Evolutionary conservation across 2,888 invertebrate species (phyloP), one percentile per base, ranked within the genome.

Genomic region (Heliconius erato): DNA sequence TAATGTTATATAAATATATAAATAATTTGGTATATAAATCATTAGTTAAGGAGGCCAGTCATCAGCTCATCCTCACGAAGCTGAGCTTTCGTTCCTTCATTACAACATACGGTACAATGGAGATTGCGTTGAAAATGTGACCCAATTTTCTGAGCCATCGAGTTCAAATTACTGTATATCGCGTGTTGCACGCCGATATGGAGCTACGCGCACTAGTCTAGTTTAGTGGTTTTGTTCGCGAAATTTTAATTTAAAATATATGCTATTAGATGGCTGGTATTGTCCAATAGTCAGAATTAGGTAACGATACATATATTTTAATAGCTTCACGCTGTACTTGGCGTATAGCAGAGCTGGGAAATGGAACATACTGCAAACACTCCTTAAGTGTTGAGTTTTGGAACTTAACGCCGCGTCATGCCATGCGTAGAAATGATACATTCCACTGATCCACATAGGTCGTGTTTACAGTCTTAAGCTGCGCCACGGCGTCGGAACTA

Each of bases 111-210:
- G 74, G 74, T 80, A 81, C 82, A 74, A 28, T 65, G 26, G 35
- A 79, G 19, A 81, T 59, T 59, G 72, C 84, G 59, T 84, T 26
- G 63, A 49, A 82, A 82, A 84, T 84, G 68, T 72, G 74, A 83
- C 82, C 83, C 80, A 85, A 85, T 86, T 83, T 83, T 85, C 82
- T 86, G 79, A 81, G 40, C 79, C 85, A 85, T 85, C 79, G 84
- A 84, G 84, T 83, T 82, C 76, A 74, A 80, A 83, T 85, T 85
- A 80, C 81, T 74, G 44, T 83, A 68, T 32, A 44, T 81, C 63
- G 82, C 82, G 74, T 83, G 82, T 67, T 28, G 32, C 69, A 65
- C 76, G 71, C 71, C 65, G 79, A 84, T 82, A 84, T 77, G 78
- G 44, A 26, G 28, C 23, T 49, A 32, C 9, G 6, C 14, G 6